A percentile compares a stretch with the other conserved stretches of the same genome.
Conservation (phyloP, 1,140 invertebrate species). For the Drosophila novamexicana region DNA sequence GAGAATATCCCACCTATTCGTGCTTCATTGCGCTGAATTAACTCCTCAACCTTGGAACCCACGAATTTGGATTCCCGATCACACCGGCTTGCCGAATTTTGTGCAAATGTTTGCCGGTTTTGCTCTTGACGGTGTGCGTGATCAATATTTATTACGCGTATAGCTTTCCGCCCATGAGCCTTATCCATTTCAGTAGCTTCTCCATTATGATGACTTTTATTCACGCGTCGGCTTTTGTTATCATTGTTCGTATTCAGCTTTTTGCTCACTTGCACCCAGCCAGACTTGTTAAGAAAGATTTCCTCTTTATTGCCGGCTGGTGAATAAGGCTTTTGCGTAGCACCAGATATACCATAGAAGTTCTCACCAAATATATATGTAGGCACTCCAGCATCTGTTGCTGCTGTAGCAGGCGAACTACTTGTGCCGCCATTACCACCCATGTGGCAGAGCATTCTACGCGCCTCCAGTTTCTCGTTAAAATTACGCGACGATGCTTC, state of each 20-base stretch:
- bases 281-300: conserved; percentile 83
- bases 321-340: conserved; percentile 51
- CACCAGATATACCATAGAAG: conserved; percentile 38
- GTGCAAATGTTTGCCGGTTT: conserved; percentile 49
- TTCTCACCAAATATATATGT: conserved; percentile 83
- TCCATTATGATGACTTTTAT: conserved; percentile 57
- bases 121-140: conserved; percentile 53
- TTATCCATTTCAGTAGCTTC: conserved; percentile 8
- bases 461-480: conserved; percentile 83
- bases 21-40: conserved; percentile 78
- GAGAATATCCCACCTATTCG: conserved; percentile 44
- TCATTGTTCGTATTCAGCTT: conserved; percentile 41
- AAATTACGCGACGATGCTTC: conserved; percentile 79
- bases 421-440: conserved; percentile 44
- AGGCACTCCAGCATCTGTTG: conserved; percentile 50
- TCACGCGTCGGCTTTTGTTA: conserved; percentile 55
- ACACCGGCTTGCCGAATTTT: conserved; percentile 48
- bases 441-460: conserved; percentile 81
- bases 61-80: conserved; percentile 64
- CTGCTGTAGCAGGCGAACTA: conserved; percentile 6
- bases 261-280: conserved; percentile 83
- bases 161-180: conserved; percentile 24
- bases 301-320: conserved; percentile 70
- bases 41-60: conserved; percentile 79
- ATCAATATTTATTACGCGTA: conserved; percentile 54